Percentiles rank a stretch among this genome's conserved stretches.
These are phyloP conservation scores for Glaucopsyche alexis DNA, from an alignment of 2,888 invertebrate species.

Conservation along the genomic window DNA sequence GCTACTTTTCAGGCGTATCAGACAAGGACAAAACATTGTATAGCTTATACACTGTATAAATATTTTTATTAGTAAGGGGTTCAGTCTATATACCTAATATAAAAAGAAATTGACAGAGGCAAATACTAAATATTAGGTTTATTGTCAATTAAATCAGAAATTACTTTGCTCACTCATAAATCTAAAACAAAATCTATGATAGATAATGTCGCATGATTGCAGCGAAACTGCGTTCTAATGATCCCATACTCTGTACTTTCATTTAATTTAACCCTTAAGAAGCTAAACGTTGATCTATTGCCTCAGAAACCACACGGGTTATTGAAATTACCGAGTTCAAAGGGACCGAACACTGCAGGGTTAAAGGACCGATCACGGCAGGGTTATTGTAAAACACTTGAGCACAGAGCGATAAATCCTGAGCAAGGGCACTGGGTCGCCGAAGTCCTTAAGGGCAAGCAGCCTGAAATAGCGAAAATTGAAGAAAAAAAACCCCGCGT, in stretches of 20 bases:
- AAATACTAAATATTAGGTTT: no score
- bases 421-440: constrained; percentile 70
- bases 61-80: no score
- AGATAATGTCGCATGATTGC: constrained; percentile 11
- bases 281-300: constrained; percentile 28
- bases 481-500: no score
- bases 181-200: neutral
- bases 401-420: constrained; percentile 68
- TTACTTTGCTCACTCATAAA: neutral
- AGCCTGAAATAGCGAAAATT: neutral
- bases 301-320: constrained; percentile 31
- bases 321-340: constrained; percentile 39
- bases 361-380: constrained; percentile 44
- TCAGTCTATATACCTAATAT: no score
- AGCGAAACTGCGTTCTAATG: constrained; percentile 3
- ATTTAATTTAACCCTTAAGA: constrained; percentile 22
- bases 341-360: constrained; percentile 35
- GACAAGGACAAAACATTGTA: no score
- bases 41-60: no score
- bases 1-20: no score
- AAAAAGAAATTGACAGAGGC: no score
- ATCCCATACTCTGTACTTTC: neutral
- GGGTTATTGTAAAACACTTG: constrained; percentile 41
- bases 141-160: neutral
- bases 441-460: constrained; percentile 49